A percentile compares a stretch with the other conserved stretches of the same genome.
Conservation (phyloP, 2,888 invertebrate genomes). For the Meganola albula region DNA sequence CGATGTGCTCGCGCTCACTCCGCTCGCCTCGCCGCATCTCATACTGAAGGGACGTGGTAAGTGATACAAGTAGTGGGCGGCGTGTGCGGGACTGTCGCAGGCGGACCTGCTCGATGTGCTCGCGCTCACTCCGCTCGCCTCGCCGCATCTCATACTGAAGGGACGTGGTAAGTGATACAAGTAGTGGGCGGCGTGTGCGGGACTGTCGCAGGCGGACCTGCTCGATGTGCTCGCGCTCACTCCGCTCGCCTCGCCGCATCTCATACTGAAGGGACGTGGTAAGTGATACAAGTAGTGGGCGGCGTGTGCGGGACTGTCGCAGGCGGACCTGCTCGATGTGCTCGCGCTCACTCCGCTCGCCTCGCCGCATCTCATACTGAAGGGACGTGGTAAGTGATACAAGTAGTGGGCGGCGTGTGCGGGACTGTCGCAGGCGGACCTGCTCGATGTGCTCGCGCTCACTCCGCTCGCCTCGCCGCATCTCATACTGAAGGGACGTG, state of each 20-base stretch:
- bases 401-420: neutral
- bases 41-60: slow-evolving; percentile 4
- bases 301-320: neutral
- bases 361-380: slow-evolving; percentile 5
- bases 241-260: slow-evolving; percentile 31
- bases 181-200: slow-evolving; percentile 74
- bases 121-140: slow-evolving; percentile 1
- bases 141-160: slow-evolving; percentile 3
- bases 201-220: slow-evolving; percentile 91
- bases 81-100: slow-evolving; percentile 1
- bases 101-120: slow-evolving; percentile 1
- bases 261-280: slow-evolving; percentile 47
- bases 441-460: slow-evolving; percentile 3
- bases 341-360: slow-evolving; percentile 4
- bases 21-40: slow-evolving; percentile 5
- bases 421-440: slow-evolving; percentile 1
- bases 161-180: slow-evolving; percentile 19
- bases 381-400: slow-evolving; percentile 1
- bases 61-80: neutral
- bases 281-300: slow-evolving; percentile 15
- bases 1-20: neutral
- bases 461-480: slow-evolving; percentile 1
- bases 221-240: slow-evolving; percentile 12
- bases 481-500: slow-evolving; percentile 1
- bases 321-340: neutral